A percentile compares a stretch with the other conserved stretches of the same genome.
phyloP scores from a whole-genome alignment of 2,113 vertebrate species.

The Edolisoma coerulescens region DNA sequence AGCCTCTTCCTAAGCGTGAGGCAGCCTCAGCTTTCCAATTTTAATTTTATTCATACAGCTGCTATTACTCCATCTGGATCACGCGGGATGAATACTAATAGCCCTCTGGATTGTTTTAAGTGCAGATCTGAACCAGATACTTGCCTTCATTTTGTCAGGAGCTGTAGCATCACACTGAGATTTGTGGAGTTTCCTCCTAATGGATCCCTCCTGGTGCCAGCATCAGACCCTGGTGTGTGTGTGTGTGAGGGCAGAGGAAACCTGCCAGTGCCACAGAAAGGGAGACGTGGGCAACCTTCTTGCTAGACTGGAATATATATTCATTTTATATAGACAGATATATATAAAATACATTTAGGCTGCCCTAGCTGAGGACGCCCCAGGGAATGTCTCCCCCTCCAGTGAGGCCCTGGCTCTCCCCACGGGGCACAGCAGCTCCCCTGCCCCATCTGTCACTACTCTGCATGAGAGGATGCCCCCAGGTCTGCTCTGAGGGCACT shows the following conservation, averaged over 20 bases:
- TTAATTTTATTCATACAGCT: slow-evolving; percentile 73
- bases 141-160: slow-evolving; percentile 75
- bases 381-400: background rate
- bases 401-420: background rate
- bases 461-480: background rate
- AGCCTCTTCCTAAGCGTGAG: background rate
- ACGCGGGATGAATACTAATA: slow-evolving; percentile 70
- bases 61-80: slow-evolving; percentile 42
- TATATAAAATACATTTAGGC: background rate
- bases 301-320: background rate
- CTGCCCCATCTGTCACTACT: background rate
- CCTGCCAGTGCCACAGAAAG: background rate
- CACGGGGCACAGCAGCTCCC: fast-evolving
- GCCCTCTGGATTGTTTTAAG: slow-evolving; percentile 74
- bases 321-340: background rate
- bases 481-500: slow-evolving; percentile 35
- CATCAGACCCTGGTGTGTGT: background rate
- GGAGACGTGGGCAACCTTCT: background rate
- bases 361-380: background rate
- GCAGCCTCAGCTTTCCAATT: background rate
- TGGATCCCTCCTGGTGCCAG: slow-evolving; percentile 6
- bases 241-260: background rate
- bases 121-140: slow-evolving; percentile 73
- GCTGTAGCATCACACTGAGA: slow-evolving; percentile 65
- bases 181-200: slow-evolving; percentile 57